phyloP scores from a whole-genome alignment of 2,888 invertebrate species.

The Xylophagus ater region DNA sequence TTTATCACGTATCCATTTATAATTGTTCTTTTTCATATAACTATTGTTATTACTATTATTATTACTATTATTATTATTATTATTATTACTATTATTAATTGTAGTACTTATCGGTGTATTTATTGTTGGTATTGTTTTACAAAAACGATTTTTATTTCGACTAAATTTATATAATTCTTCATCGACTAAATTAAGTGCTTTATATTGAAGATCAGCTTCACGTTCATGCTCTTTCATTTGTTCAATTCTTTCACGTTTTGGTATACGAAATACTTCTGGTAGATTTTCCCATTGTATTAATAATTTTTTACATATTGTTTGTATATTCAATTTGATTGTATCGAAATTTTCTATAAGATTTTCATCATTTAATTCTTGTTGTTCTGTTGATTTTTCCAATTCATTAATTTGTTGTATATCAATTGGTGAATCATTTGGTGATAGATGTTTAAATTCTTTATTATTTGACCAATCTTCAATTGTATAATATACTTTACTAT shows the following conservation, averaged over 20 bases:
- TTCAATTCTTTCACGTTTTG: slow-evolving; percentile 85
- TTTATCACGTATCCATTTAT: slow-evolving; percentile 12
- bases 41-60: too few relatives aligned
- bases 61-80: too few relatives aligned
- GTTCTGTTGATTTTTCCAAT: slow-evolving; percentile 10
- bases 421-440: slow-evolving; percentile 20
- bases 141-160: slow-evolving; percentile 12
- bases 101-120: too few relatives aligned
- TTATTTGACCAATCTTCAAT: slow-evolving; percentile 71
- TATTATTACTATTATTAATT: too few relatives aligned
- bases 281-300: slow-evolving; percentile 30
- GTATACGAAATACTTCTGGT: slow-evolving; percentile 67
- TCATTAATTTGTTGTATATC: slow-evolving; percentile 12
- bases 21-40: slow-evolving; percentile 1
- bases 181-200: slow-evolving; percentile 23
- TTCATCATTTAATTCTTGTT: too few relatives aligned
- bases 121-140: too few relatives aligned
- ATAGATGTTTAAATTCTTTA: slow-evolving; percentile 13
- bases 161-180: slow-evolving; percentile 23
- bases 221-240: slow-evolving; percentile 93
- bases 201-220: slow-evolving; percentile 59
- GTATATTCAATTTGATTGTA: slow-evolving; percentile 1
- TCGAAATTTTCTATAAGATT: slow-evolving; percentile 1
- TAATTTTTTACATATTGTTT: slow-evolving; percentile 24
- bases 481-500: slow-evolving; percentile 76